Percentiles rank a stretch among this genome's conserved stretches.
These are phyloP conservation scores for Aspiorhynchus laticeps DNA, from an alignment of 2,113 vertebrate species.

Conservation along the genomic window DNA sequence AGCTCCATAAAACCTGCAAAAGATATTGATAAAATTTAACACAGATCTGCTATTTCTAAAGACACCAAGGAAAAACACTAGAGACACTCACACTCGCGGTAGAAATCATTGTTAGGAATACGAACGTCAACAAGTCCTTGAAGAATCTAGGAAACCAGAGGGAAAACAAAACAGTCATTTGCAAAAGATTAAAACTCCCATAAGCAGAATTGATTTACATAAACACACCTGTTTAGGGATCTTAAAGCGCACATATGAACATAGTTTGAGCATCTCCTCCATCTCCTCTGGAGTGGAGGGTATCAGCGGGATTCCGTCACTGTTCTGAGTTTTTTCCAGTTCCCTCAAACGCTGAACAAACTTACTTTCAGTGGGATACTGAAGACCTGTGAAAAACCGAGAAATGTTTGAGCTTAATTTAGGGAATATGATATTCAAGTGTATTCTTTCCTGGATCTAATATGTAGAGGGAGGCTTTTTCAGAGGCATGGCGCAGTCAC, in stretches of 20 bases:
- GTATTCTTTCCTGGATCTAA: no score
- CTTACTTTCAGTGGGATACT: conserved; percentile 76
- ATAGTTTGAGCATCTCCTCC: conserved; percentile 89
- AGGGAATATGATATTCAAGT: background rate
- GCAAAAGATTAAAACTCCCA: background rate
- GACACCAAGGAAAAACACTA: background rate
- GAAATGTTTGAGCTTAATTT: background rate
- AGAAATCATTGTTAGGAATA: conserved; percentile 90
- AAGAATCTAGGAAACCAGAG: conserved; percentile 77
- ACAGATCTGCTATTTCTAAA: background rate
- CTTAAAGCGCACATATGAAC: conserved; percentile 83
- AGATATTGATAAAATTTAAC: background rate
- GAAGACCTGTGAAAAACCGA: conserved; percentile 75
- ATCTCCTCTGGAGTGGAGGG: conserved; percentile 84
- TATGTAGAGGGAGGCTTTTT: no score
- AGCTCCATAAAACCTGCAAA: conserved; percentile 84
- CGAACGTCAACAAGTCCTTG: conserved; percentile 88
- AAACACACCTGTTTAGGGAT: conserved; percentile 85
- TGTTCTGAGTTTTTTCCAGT: conserved; percentile 65
- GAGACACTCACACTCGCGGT: conserved; percentile 82
- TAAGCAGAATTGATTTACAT: background rate
- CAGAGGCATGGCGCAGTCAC: no score
- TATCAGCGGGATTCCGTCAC: conserved; percentile 81
- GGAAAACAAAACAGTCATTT: background rate
- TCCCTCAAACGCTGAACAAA: conserved; percentile 82